phyloP scores from a whole-genome alignment of 2,113 vertebrate genomes.

The Phainopepla nitens region DNA sequence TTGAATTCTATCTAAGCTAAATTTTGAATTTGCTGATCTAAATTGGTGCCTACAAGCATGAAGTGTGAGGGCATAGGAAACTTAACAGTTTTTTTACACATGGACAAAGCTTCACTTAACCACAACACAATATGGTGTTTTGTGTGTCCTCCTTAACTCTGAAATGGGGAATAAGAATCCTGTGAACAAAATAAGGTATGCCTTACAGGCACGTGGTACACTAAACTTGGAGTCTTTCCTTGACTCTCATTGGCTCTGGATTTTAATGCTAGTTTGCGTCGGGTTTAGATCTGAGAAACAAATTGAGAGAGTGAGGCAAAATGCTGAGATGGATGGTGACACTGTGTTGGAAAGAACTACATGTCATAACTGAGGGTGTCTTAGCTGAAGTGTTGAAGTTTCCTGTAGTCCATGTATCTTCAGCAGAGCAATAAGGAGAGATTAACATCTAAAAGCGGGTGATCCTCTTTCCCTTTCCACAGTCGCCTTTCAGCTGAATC shows the following conservation, averaged over 20 bases:
- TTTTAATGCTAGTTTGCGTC: not conserved
- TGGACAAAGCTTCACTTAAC: not conserved
- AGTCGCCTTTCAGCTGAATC: not conserved
- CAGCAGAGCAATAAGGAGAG: not conserved
- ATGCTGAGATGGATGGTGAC: not conserved
- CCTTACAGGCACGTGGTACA: rapidly evolving
- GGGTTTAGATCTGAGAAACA: not conserved
- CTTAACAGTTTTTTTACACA: rapidly evolving
- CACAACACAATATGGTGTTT: not conserved
- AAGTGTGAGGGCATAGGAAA: not conserved
- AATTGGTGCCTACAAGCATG: not conserved
- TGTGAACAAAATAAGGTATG: not conserved
- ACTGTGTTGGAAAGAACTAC: not conserved
- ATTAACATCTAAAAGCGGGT: not conserved
- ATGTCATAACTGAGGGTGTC: not conserved
- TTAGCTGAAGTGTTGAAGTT: not conserved
- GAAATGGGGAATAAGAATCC: rapidly evolving
- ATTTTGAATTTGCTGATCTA: not conserved
- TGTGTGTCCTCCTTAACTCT: not conserved
- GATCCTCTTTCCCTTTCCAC: not conserved
- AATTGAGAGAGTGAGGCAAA: not conserved
- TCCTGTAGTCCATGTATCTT: not conserved
- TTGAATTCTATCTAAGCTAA: not conserved
- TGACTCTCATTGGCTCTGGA: not conserved
- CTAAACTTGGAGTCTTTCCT: not conserved